Base-by-base conservation (phyloP, 2,113 vertebrate species). In the Pseudopipra pipra region DNA sequence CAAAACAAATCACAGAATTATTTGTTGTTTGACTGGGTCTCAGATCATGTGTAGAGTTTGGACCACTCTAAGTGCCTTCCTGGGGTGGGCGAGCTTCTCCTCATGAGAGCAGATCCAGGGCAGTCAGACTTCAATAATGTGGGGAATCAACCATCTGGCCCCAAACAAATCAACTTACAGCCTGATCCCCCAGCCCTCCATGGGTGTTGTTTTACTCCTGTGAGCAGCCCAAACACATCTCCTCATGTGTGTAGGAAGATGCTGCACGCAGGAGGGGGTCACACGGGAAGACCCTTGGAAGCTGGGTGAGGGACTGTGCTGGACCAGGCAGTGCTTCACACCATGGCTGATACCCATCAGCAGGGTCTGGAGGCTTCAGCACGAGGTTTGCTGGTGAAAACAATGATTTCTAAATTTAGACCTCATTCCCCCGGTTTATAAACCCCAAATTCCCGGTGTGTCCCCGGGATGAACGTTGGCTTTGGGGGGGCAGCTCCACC, bases 121-220 rank as follows among this genome's bases (percentile, higher is more conserved):
- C 92, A 95, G 82, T 94, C 92, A 97, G 88, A 96, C 88, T 92
- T 88, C 90, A 96, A 94, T 96, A 96, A 96, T 90, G 85, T 79
- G 82, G 83, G 94, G 95, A 89, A 85, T 89, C 78, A 52, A 6
- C 95, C 95, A 97, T 97, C 95, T 97, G 95, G 95, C 67, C 79
- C 83, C 92, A 83, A 76, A 83, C 43, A 90, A 90, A 88, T 30
- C 5, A 1, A 87, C 92, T 87, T 78, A 30, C 31, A 91, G 80
- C 67, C 71, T 58, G 79, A 61, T 65, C 62, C 72, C 81, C 51
- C 51, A 37, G 77, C 90, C 81, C 70, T 74, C 68, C 17, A 1
- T n/a, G 74, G 51, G 46, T 51, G 85, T 8, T 9, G 2, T 9
- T 81, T 85, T 37, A 20, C 80, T 66, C 87, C 84, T 43, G 9